Evolutionary conservation across 2,888 invertebrate genomes (phyloP).

Genomic region (Tinea pellionella): DNA sequence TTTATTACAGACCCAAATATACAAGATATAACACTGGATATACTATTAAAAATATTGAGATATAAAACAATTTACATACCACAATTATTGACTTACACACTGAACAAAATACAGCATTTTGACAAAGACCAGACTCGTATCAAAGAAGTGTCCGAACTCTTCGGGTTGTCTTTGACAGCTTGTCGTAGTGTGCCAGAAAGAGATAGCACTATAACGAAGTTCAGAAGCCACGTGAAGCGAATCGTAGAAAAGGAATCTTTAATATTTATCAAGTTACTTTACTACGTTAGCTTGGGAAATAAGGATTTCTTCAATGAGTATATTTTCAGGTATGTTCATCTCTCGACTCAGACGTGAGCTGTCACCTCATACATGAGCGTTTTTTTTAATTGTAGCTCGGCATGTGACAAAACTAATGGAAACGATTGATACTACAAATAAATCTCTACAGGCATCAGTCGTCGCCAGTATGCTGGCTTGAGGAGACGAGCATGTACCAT

Average conservation of each 20-base stretch:
- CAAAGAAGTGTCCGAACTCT: constrained; percentile 26
- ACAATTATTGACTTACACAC: constrained; percentile 23
- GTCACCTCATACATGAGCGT: too few relatives aligned
- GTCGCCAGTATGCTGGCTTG: too few relatives aligned
- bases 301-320: background rate
- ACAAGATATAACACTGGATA: background rate
- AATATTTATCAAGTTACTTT: background rate
- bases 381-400: too few relatives aligned
- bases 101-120: constrained; percentile 18
- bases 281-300: background rate
- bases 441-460: too few relatives aligned
- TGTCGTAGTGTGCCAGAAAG: constrained; percentile 15
- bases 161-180: constrained; percentile 27
- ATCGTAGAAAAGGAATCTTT: background rate
- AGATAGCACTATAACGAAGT: background rate
- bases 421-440: too few relatives aligned
- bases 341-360: too few relatives aligned
- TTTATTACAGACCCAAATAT: background rate
- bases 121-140: constrained; percentile 15
- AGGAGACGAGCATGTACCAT: too few relatives aligned
- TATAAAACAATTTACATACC: constrained; percentile 28
- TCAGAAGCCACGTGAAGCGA: background rate
- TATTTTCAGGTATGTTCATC: background rate
- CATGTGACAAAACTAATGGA: too few relatives aligned
- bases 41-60: constrained; percentile 24